Evolutionary conservation across 2,888 invertebrate genomes (phyloP).

Genomic region (Seira musarum): DNA sequence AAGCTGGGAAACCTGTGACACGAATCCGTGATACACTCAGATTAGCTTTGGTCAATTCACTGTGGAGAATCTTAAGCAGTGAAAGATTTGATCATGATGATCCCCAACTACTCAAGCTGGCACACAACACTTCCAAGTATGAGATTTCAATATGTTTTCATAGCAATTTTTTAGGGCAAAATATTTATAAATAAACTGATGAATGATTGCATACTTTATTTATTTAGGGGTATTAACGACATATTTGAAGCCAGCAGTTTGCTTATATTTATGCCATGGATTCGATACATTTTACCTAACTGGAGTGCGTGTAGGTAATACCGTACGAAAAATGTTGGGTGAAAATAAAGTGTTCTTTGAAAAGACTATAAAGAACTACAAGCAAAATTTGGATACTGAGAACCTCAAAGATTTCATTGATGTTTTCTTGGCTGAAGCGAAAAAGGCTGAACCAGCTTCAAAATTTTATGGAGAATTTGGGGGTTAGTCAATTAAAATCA

Average conservation of each 20-base stretch:
- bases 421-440: constrained; percentile 40
- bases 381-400: constrained; percentile 5
- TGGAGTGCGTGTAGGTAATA: constrained; percentile 30
- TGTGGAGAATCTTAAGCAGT: constrained; percentile 28
- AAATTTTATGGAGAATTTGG: constrained; percentile 8
- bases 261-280: constrained; percentile 39
- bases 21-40: constrained; percentile 9
- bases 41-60: constrained; percentile 32
- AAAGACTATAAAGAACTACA: constrained; percentile 11
- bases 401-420: constrained; percentile 36
- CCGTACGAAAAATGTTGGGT: constrained; percentile 7
- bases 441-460: constrained; percentile 28
- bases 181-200: neutral
- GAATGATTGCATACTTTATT: neutral
- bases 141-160: neutral
- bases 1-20: neutral
- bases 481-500: neutral
- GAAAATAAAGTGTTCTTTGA: constrained; percentile 22
- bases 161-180: neutral
- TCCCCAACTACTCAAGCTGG: constrained; percentile 2
- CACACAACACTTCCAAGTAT: neutral
- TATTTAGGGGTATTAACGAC: neutral
- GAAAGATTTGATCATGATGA: constrained; percentile 41
- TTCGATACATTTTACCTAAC: constrained; percentile 30
- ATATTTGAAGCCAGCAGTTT: neutral